Evolutionary conservation across 2,797 vertebrate species (phyloP).

Genomic region (Scolopax rusticola): DNA sequence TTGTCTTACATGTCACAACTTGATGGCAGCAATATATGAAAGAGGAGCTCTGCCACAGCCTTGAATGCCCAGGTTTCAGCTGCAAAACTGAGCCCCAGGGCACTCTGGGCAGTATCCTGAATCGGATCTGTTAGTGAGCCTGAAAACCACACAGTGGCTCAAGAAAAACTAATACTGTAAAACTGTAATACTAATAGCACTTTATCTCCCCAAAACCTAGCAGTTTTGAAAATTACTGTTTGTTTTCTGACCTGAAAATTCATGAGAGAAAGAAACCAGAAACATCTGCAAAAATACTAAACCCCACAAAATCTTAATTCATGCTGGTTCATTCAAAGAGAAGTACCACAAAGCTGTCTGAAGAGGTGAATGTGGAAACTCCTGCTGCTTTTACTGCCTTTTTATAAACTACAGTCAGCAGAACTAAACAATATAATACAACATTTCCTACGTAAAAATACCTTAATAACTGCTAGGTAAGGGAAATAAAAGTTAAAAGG

Average conservation of each 20-base stretch:
- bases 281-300: neutral
- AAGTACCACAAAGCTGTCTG: neutral
- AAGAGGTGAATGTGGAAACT: neutral
- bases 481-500: slow-evolving; percentile 22
- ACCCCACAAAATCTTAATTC: neutral
- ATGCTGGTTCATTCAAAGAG: neutral
- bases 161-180: neutral
- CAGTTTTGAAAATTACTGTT: neutral
- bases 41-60: neutral
- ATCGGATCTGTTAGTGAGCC: neutral
- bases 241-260: neutral
- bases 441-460: neutral
- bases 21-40: neutral
- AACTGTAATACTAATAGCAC: neutral
- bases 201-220: neutral
- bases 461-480: slow-evolving; percentile 1
- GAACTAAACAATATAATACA: neutral
- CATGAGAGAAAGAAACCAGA: neutral
- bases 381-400: slow-evolving; percentile 45
- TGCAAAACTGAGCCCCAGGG: neutral
- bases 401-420: slow-evolving; percentile 10
- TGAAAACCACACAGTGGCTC: neutral
- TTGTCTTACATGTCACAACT: neutral
- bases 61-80: accelerated
- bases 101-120: neutral